phyloP scores from a whole-genome alignment of 2,797 vertebrate genomes.

The Oreochromis mossambicus region DNA sequence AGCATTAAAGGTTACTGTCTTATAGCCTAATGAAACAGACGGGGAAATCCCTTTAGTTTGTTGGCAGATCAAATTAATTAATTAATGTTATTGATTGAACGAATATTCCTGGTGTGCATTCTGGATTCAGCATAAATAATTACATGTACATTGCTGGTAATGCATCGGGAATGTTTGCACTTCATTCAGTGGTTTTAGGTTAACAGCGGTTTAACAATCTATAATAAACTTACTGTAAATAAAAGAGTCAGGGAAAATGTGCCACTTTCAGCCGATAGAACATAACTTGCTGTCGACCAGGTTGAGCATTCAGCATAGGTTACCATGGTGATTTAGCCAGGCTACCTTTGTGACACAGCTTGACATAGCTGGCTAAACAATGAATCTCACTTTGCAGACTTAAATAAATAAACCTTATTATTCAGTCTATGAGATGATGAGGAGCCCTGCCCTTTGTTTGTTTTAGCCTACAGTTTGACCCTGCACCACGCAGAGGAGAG shows the following conservation, averaged over 20 bases:
- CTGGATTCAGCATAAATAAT: background rate
- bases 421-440: background rate
- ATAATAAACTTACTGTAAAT: background rate
- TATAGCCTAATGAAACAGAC: background rate
- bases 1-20: background rate
- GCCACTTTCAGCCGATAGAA: background rate
- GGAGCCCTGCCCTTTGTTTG: background rate
- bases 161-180: background rate
- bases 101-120: background rate
- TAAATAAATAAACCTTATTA: background rate
- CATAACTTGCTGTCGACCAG: background rate
- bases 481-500: slow-evolving; percentile 93
- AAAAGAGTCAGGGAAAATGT: background rate
- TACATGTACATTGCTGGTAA: background rate
- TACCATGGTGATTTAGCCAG: background rate
- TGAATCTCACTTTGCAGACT: background rate
- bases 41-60: background rate
- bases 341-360: background rate
- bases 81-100: background rate
- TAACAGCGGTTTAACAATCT: background rate
- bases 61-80: background rate
- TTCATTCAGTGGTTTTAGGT: background rate
- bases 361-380: background rate
- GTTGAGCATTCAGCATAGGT: background rate
- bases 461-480: slow-evolving; percentile 94